phyloP scores from a whole-genome alignment of 1,140 invertebrate genomes.

The Cyclina sinensis region DNA sequence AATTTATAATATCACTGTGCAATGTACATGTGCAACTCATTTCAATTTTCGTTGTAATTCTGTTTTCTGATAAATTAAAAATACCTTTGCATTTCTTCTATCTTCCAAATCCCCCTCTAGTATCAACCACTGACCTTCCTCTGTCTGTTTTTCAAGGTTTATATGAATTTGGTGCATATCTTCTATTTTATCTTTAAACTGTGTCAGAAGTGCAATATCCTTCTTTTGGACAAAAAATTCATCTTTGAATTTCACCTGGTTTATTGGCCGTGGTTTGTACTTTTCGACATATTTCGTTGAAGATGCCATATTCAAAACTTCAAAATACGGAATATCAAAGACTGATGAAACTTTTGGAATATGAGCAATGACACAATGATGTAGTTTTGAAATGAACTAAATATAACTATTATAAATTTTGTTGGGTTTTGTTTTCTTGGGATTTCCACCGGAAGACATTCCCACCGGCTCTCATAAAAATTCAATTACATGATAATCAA shows the following conservation, averaged over 20 bases:
- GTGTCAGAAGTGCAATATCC: constrained; percentile 37
- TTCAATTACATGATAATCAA: too few relatives aligned
- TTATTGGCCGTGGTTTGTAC: neutral
- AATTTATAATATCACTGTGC: too few relatives aligned
- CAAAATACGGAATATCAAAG: too few relatives aligned
- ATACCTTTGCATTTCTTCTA: constrained; percentile 71
- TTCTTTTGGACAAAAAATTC: constrained; percentile 68
- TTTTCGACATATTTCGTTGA: constrained; percentile 39
- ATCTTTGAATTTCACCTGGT: constrained; percentile 12
- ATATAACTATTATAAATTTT: constrained; percentile 5
- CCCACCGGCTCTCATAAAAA: too few relatives aligned
- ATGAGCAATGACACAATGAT: too few relatives aligned
- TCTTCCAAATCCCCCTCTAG: constrained; percentile 67
- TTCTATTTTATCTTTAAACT: constrained; percentile 71
- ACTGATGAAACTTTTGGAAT: too few relatives aligned
- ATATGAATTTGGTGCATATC: constrained; percentile 69
- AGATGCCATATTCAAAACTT: neutral
- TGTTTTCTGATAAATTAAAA: too few relatives aligned
- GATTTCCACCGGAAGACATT: constrained; percentile 4
- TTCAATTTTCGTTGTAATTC: too few relatives aligned
- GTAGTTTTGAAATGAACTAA: constrained; percentile 7
- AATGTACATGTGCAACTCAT: too few relatives aligned
- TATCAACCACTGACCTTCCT: constrained; percentile 69
- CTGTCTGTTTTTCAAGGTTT: constrained; percentile 52
- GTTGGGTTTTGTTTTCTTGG: neutral